Evolutionary conservation across 30 jellyfish, hydroid and myxozoan genomes (phyloP).

Genomic region (Rhopilema esculentum): DNA sequence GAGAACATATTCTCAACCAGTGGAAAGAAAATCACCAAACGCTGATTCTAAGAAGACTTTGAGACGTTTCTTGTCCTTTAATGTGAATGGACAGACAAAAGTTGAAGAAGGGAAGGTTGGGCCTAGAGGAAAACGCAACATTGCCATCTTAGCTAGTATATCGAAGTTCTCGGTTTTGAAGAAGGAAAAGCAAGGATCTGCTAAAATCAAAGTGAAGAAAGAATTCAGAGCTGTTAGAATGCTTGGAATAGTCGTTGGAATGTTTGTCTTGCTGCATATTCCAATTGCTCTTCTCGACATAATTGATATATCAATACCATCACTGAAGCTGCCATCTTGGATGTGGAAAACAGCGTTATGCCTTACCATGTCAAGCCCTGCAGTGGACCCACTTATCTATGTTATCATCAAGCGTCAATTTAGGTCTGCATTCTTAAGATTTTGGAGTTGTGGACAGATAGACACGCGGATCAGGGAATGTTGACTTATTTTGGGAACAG

Average conservation of each 20-base stretch:
- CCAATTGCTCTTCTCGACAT: constrained; percentile 50
- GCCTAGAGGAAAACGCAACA: too few species aligned
- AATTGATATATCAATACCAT: not conserved
- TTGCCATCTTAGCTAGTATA: constrained; percentile 3
- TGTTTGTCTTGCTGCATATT: constrained; percentile 37
- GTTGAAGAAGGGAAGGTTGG: not conserved
- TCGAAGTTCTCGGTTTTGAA: constrained; percentile 19
- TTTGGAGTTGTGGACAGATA: constrained; percentile 56
- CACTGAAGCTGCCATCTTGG: constrained; percentile 22
- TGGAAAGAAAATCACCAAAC: not conserved
- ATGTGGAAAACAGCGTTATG: constrained; percentile 8
- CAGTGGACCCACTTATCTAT: constrained; percentile 42
- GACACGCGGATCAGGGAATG: constrained; percentile 16
- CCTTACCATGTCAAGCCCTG: constrained; percentile 41
- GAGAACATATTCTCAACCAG: not conserved
- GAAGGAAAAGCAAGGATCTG: constrained; percentile 5
- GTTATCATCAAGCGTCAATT: constrained; percentile 40
- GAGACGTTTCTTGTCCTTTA: not conserved
- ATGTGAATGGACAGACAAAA: not conserved
- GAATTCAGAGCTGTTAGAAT: constrained; percentile 62
- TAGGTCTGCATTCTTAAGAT: constrained; percentile 35
- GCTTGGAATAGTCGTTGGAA: constrained; percentile 59
- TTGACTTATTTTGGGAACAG: not conserved
- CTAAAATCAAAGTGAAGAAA: constrained; percentile 1
- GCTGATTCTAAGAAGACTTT: not conserved